These are phyloP conservation scores for Nomia melanderi DNA, from an alignment of 1,140 invertebrate species.

Conservation along the genomic window DNA sequence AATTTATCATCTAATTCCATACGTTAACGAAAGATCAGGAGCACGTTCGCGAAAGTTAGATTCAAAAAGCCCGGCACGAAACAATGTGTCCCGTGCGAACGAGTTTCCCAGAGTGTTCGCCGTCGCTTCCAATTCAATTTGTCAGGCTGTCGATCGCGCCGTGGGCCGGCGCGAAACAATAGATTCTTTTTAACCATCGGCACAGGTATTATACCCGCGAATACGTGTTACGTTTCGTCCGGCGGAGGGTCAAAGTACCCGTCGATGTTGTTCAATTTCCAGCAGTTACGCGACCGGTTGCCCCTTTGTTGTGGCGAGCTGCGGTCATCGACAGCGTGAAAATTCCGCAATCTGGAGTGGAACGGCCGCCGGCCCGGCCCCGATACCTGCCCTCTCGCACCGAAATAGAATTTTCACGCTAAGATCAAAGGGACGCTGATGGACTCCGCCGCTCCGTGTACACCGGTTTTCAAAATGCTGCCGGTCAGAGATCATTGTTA, in stretches of 20 bases:
- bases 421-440: slow-evolving; percentile 41
- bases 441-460: background rate
- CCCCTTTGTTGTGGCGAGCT: slow-evolving; percentile 20
- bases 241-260: slow-evolving; percentile 18
- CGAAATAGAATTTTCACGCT: slow-evolving; percentile 36
- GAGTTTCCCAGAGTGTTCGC: background rate
- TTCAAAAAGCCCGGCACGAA: background rate
- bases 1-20: too few relatives aligned
- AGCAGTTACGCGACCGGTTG: background rate
- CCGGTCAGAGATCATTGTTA: slow-evolving; percentile 29
- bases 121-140: slow-evolving; percentile 9
- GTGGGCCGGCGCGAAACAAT: background rate
- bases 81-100: background rate
- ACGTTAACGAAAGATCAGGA: too few relatives aligned
- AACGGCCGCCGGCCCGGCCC: background rate
- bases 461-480: background rate
- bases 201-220: background rate
- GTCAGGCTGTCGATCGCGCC: background rate
- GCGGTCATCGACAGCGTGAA: slow-evolving; percentile 38
- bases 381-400: background rate
- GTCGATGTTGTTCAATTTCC: slow-evolving; percentile 7
- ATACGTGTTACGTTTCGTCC: background rate
- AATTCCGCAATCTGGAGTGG: slow-evolving; percentile 33
- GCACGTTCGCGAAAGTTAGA: background rate
- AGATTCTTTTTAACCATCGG: too few relatives aligned